Percentiles rank a stretch among this genome's conserved stretches.
These are phyloP conservation scores for Galerucella pusilla DNA, from an alignment of 2,888 invertebrate species.

Conservation along the genomic window DNA sequence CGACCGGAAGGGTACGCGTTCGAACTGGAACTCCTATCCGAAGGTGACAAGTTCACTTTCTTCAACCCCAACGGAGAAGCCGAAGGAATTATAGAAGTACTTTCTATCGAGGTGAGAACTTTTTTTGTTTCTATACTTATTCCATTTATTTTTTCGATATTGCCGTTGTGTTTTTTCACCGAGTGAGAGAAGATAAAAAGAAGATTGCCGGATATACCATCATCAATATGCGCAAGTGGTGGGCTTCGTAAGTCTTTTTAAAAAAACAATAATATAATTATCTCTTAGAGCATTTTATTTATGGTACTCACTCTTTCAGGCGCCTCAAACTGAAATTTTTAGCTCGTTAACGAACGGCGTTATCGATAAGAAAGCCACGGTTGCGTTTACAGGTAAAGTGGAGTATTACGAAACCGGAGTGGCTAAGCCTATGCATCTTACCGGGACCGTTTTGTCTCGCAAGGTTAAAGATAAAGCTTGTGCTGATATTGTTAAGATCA, in stretches of 20 bases:
- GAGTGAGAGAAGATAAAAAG: conserved; percentile 38
- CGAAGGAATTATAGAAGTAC: conserved; percentile 75
- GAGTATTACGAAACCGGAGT: conserved; percentile 76
- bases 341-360: conserved; percentile 61
- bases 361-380: conserved; percentile 72
- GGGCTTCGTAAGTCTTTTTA: conserved; percentile 62
- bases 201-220: conserved; percentile 42
- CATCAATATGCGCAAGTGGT: conserved; percentile 42
- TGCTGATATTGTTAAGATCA: conserved; percentile 69
- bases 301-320: conserved; percentile 65
- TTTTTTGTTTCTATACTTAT: conserved; percentile 24
- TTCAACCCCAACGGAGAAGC: conserved; percentile 75
- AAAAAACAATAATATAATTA: conserved; percentile 46
- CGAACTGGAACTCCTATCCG: conserved; percentile 74
- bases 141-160: conserved; percentile 35
- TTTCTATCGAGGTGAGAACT: conserved; percentile 72
- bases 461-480: conserved; percentile 66
- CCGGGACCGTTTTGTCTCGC: conserved; percentile 70
- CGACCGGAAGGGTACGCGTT: conserved; percentile 79
- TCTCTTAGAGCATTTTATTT: conserved; percentile 48
- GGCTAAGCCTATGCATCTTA: conserved; percentile 70
- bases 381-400: conserved; percentile 74
- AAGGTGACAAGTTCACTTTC: conserved; percentile 79
- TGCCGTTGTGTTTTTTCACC: conserved; percentile 43
- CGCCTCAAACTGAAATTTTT: conserved; percentile 67